Conservation (phyloP, 2,113 vertebrate genomes). For the Atherinomorus stipes region DNA sequence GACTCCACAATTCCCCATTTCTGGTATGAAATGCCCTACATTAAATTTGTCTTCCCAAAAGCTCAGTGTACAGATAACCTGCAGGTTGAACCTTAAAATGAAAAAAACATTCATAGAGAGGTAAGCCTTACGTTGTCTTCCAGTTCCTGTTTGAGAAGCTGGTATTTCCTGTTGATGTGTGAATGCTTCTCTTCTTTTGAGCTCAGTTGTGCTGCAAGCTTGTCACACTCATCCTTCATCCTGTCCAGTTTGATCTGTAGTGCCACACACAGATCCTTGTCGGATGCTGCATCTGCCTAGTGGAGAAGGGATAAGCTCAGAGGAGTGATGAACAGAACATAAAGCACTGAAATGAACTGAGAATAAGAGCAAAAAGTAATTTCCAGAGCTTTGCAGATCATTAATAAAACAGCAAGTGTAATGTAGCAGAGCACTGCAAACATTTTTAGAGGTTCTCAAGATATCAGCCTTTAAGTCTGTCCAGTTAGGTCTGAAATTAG, state of each 20-base stretch:
- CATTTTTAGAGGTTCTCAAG: background rate
- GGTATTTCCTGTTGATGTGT: constrained; percentile 85
- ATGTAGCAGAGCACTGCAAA: constrained; percentile 8
- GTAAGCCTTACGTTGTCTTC: constrained; percentile 87
- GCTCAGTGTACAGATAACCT: too few relatives aligned
- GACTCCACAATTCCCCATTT: too few relatives aligned
- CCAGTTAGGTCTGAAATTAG: background rate
- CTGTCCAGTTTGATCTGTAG: constrained; percentile 89
- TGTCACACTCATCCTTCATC: constrained; percentile 91
- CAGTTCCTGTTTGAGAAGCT: constrained; percentile 87
- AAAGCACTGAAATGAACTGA: background rate
- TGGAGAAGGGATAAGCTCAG: constrained; percentile 10
- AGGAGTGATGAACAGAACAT: too few relatives aligned
- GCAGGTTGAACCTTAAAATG: too few relatives aligned
- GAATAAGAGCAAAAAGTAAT: background rate
- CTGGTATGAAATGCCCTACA: too few relatives aligned
- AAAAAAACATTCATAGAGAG: background rate
- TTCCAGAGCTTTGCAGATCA: background rate
- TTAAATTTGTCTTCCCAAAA: too few relatives aligned
- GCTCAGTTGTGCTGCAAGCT: constrained; percentile 86
- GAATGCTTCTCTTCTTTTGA: constrained; percentile 83
- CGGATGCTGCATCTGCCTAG: constrained; percentile 86
- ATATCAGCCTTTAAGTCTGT: background rate
- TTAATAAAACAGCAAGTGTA: background rate
- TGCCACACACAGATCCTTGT: constrained; percentile 84